Evolutionary conservation across 2,113 vertebrate genomes (phyloP).

Genomic region (Ginglymostoma cirratum): DNA sequence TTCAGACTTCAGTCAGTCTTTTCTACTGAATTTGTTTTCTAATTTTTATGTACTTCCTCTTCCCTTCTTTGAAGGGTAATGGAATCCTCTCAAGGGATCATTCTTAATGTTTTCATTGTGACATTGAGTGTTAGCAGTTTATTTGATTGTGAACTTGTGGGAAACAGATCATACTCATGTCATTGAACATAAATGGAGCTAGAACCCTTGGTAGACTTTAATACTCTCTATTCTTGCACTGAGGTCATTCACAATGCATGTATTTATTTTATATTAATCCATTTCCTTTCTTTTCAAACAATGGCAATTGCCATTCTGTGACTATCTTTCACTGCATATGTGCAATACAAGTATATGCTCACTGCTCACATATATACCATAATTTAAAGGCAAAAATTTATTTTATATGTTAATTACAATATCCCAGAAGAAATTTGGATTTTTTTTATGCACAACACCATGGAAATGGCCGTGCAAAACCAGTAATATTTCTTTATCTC

Average conservation of each 20-base stretch:
- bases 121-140: not conserved
- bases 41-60: not conserved
- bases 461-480: not conserved
- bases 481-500: not conserved
- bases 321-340: not conserved
- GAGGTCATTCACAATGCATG: not conserved
- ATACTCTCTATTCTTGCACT: not conserved
- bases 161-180: not conserved
- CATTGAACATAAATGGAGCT: not conserved
- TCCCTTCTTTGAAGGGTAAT: not conserved
- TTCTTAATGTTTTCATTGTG: not conserved
- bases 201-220: not conserved
- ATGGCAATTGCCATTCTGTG: not conserved
- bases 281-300: not conserved
- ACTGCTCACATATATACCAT: not conserved
- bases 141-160: not conserved
- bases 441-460: not conserved
- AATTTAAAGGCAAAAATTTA: not conserved
- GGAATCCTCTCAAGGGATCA: too few relatives aligned
- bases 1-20: not conserved
- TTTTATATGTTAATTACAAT: not conserved
- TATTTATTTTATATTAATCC: not conserved
- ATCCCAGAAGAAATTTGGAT: not conserved
- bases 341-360: not conserved
- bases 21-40: not conserved